Conservation (phyloP, 2,888 invertebrate species). For the Drosophila histrio region DNA sequence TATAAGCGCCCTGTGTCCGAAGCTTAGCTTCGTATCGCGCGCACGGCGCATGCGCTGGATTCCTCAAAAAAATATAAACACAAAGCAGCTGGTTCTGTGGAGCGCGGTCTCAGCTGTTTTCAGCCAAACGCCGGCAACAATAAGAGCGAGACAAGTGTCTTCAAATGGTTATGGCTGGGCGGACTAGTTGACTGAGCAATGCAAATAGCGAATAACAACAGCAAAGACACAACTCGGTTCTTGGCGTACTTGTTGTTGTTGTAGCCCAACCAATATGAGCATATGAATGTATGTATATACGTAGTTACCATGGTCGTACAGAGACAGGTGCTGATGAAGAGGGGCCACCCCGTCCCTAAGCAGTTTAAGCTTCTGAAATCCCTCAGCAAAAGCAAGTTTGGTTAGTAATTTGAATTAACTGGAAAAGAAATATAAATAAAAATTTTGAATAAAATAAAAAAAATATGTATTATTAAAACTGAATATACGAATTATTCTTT, state of each 20-base stretch:
- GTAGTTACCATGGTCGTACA: background rate
- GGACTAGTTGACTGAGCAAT: slow-evolving; percentile 28
- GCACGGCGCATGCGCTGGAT: slow-evolving; percentile 53
- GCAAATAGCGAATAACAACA: slow-evolving; percentile 24
- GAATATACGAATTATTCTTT: too few relatives aligned
- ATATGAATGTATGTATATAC: background rate
- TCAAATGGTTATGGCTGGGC: slow-evolving; percentile 15
- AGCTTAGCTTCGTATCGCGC: slow-evolving; percentile 56
- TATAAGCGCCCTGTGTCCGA: slow-evolving; percentile 60
- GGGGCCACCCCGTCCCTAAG: too few relatives aligned
- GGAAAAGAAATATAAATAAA: too few relatives aligned
- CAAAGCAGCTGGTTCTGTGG: slow-evolving; percentile 63
- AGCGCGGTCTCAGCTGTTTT: slow-evolving; percentile 62
- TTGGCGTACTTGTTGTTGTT: background rate
- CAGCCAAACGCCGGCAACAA: slow-evolving; percentile 72
- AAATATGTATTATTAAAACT: too few relatives aligned
- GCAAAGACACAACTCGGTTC: slow-evolving; percentile 30
- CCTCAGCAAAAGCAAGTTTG: too few relatives aligned
- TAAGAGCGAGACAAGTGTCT: slow-evolving; percentile 43
- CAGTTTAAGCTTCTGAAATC: too few relatives aligned
- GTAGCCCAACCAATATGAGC: background rate
- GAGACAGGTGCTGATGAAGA: too few relatives aligned
- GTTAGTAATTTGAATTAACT: too few relatives aligned
- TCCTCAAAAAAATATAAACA: slow-evolving; percentile 67
- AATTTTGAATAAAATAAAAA: too few relatives aligned